A percentile compares a stretch with the other conserved stretches of the same genome.
phyloP scores from a whole-genome alignment of 2,113 vertebrate species.

The Pampusana beccarii region DNA sequence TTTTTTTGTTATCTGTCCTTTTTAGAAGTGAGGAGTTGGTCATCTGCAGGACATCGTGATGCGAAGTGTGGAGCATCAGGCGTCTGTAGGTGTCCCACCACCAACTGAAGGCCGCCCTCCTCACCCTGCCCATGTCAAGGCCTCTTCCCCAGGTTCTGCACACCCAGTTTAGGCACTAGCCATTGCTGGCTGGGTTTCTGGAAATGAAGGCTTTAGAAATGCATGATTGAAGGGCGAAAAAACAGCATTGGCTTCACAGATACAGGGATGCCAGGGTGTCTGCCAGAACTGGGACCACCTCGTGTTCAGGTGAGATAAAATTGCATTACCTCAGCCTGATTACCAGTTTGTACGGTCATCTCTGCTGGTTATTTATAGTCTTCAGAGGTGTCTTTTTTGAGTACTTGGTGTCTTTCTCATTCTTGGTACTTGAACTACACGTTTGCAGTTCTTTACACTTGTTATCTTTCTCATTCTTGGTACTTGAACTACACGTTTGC shows the following conservation, averaged over 20 bases:
- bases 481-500: neutral
- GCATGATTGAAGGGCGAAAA: accelerated
- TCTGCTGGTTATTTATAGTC: neutral
- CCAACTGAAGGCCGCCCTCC: neutral
- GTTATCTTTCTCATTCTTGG: neutral
- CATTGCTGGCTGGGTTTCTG: accelerated
- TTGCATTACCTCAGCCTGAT: neutral
- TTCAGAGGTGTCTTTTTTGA: neutral
- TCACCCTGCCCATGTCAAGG: neutral
- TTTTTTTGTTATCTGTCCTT: neutral
- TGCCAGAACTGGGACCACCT: neutral
- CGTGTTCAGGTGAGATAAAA: neutral
- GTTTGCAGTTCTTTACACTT: neutral
- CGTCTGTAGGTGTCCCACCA: neutral
- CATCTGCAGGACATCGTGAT: neutral
- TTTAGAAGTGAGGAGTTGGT: neutral
- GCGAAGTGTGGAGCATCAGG: neutral
- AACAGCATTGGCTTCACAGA: accelerated
- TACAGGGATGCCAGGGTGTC: accelerated
- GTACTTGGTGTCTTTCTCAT: neutral
- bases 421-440: neutral
- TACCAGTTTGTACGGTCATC: neutral
- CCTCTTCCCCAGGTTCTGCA: neutral
- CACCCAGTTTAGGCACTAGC: neutral
- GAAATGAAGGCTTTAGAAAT: neutral